Percentiles rank a stretch among this genome's conserved stretches.
phyloP scores from a whole-genome alignment of 2,888 invertebrate species.

The Lepidocyrtinus sp. region DNA sequence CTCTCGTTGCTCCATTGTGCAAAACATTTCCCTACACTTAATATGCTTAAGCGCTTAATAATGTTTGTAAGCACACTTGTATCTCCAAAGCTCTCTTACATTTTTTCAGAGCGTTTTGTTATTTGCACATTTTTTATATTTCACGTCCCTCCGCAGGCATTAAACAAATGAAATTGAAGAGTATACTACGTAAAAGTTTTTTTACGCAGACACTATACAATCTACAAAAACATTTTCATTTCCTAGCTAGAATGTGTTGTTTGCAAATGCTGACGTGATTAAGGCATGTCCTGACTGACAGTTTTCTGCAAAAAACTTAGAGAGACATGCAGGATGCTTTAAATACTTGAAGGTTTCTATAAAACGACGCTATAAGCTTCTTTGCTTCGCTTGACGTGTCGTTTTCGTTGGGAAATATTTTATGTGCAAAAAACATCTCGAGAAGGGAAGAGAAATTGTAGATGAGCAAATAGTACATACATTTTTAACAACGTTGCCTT shows the following conservation, averaged over 20 bases:
- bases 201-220: background rate
- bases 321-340: too few species aligned
- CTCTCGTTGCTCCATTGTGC: background rate
- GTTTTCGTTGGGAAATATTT: background rate
- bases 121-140: constrained; percentile 11
- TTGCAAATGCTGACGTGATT: constrained; percentile 6
- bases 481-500: background rate
- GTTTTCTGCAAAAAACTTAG: background rate
- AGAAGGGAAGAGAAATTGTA: background rate
- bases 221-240: too few species aligned
- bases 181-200: too few species aligned
- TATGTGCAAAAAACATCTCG: background rate
- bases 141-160: constrained; percentile 1
- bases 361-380: background rate
- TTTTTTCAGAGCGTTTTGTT: background rate
- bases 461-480: background rate
- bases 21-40: constrained; percentile 7
- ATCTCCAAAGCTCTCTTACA: background rate
- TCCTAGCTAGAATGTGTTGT: background rate
- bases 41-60: constrained; percentile 26
- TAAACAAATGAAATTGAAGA: constrained; percentile 2
- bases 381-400: background rate
- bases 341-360: background rate
- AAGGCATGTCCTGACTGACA: constrained; percentile 10
- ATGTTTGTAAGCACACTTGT: background rate